Evolutionary conservation across 2,113 vertebrate genomes (phyloP).

Genomic region (Pseudolaguvia tuberculata): DNA sequence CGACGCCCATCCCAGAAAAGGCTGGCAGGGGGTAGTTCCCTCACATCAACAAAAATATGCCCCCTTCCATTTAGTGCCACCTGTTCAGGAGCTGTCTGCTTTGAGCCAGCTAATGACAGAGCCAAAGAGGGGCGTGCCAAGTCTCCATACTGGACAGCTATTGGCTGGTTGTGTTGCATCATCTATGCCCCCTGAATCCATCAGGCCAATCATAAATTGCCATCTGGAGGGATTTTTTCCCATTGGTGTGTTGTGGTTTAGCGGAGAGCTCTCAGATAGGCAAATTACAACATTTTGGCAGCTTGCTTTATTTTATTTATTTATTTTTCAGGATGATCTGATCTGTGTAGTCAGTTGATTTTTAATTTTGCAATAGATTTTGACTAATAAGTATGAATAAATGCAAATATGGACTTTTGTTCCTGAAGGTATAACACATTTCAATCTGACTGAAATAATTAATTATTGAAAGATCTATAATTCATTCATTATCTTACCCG

Average conservation of each 20-base stretch:
- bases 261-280: slow-evolving; percentile 66
- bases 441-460: not conserved
- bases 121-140: slow-evolving; percentile 60
- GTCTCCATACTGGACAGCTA: slow-evolving; percentile 57
- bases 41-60: slow-evolving; percentile 50
- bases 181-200: slow-evolving; percentile 52
- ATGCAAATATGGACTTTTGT: too few species aligned
- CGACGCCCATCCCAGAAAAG: slow-evolving; percentile 48
- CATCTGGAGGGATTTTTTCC: slow-evolving; percentile 65
- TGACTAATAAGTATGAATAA: not conserved
- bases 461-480: too few species aligned
- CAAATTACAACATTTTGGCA: slow-evolving; percentile 50
- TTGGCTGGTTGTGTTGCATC: slow-evolving; percentile 67
- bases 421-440: not conserved
- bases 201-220: slow-evolving; percentile 68
- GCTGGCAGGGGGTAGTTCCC: slow-evolving; percentile 52
- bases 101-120: slow-evolving; percentile 56
- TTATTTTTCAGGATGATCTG: not conserved
- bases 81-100: slow-evolving; percentile 56
- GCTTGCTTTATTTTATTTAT: slow-evolving; percentile 3
- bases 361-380: not conserved
- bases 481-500: too few species aligned
- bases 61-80: slow-evolving; percentile 58
- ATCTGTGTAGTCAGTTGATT: slow-evolving; percentile 8
- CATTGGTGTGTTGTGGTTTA: slow-evolving; percentile 67